Conservation (phyloP, 1,140 invertebrate species). For the Orchesella cincta region DNA sequence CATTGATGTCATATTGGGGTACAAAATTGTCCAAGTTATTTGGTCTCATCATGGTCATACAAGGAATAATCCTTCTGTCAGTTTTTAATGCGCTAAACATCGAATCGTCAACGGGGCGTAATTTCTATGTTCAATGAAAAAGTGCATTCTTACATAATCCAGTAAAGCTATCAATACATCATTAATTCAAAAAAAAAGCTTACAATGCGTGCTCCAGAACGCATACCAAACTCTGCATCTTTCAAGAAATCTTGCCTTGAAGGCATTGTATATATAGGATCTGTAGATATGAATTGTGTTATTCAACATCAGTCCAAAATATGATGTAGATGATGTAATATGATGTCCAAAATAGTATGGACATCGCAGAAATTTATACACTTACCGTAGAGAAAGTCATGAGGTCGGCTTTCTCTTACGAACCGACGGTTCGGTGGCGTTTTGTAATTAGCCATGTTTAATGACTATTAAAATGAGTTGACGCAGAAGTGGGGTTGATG, state of each 20-base stretch:
- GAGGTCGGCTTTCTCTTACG: constrained; percentile 35
- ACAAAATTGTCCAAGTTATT: constrained; percentile 38
- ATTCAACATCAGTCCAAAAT: background rate
- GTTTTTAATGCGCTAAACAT: constrained; percentile 62
- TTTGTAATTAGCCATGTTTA: background rate
- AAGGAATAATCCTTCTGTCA: constrained; percentile 52
- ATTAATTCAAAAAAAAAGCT: constrained; percentile 7
- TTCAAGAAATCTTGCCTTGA: constrained; percentile 40
- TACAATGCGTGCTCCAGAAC: constrained; percentile 33
- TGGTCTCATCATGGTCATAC: constrained; percentile 20
- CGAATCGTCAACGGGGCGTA: constrained; percentile 61
- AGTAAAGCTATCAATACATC: background rate
- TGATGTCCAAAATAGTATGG: background rate
- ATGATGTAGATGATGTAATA: background rate
- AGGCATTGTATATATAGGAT: constrained; percentile 37
- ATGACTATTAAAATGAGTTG: too few species aligned
- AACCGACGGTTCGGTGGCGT: constrained; percentile 17
- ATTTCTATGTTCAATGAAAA: constrained; percentile 54
- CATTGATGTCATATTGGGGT: constrained; percentile 31
- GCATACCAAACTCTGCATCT: constrained; percentile 32
- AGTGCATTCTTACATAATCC: constrained; percentile 58
- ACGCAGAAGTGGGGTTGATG: too few species aligned
- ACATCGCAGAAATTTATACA: background rate
- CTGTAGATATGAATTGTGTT: constrained; percentile 28
- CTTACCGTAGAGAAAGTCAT: constrained; percentile 41